Evolutionary conservation across 2,797 vertebrate species (phyloP).

Genomic region (Eulemur mongoz): DNA sequence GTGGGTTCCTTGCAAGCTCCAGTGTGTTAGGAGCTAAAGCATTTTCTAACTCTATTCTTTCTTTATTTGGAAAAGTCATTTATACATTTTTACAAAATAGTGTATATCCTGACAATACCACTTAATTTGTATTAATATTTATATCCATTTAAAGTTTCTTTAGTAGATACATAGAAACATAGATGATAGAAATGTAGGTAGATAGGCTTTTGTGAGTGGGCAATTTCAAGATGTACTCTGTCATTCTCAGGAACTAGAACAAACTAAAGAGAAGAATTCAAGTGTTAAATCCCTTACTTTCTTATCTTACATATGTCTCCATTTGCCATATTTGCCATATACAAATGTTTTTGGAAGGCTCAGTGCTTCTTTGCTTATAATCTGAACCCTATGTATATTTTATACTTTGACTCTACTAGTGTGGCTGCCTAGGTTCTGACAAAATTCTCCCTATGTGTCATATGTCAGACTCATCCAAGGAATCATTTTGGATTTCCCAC

Average conservation of each 20-base stretch:
- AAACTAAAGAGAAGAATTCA: neutral
- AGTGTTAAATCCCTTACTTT: neutral
- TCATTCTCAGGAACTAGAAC: neutral
- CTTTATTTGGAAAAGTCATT: neutral
- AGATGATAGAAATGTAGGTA: neutral
- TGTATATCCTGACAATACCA: neutral
- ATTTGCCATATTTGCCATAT: neutral
- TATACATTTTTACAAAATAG: neutral
- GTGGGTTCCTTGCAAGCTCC: neutral
- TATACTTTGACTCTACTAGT: neutral
- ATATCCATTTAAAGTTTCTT: neutral
- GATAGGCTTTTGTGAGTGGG: neutral
- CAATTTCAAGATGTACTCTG: neutral
- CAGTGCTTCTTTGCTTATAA: neutral
- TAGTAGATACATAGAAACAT: neutral
- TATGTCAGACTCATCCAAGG: neutral
- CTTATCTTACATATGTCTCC: neutral
- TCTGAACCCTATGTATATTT: neutral
- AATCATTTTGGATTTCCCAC: neutral
- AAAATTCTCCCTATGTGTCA: neutral
- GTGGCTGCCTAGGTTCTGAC: neutral
- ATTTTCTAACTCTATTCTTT: constrained; percentile 3
- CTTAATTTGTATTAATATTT: neutral
- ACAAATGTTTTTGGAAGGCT: neutral
- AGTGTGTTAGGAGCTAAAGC: neutral